Percentiles rank a stretch among this genome's conserved stretches.
Evolutionary conservation across 2,888 invertebrate species (phyloP).

Genomic region (Acleris cristana): DNA sequence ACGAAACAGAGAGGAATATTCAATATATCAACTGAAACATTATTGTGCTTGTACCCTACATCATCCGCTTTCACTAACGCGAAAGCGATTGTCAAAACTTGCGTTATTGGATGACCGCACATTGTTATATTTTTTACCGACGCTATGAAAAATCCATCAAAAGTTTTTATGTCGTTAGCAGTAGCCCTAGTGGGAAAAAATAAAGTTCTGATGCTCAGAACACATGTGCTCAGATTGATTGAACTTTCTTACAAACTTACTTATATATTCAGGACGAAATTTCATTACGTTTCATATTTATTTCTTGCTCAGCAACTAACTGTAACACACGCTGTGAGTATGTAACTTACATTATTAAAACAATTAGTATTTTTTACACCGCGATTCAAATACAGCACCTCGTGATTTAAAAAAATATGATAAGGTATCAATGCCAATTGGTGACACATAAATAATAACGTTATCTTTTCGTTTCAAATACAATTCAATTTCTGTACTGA

Average conservation of each 20-base stretch:
- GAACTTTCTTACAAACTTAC: constrained; percentile 46
- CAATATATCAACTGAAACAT: constrained; percentile 1
- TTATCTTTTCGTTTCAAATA: constrained; percentile 49
- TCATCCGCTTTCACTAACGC: constrained; percentile 37
- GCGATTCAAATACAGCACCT: no score
- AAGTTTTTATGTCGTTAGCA: constrained; percentile 76
- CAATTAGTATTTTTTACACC: no score
- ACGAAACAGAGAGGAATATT: neutral
- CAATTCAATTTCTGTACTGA: constrained; percentile 69
- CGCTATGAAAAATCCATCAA: constrained; percentile 73
- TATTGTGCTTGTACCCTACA: constrained; percentile 9
- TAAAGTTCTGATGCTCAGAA: constrained; percentile 46
- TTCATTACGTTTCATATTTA: constrained; percentile 31
- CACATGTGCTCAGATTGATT: constrained; percentile 42
- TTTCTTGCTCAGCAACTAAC: constrained; percentile 14
- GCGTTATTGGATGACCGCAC: constrained; percentile 62
- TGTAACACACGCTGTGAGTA: neutral
- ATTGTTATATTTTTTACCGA: constrained; percentile 63
- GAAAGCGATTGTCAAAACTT: constrained; percentile 53
- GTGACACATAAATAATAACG: neutral
- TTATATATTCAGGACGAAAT: constrained; percentile 40
- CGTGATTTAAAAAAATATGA: neutral
- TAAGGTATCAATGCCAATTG: neutral
- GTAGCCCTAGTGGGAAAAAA: constrained; percentile 56
- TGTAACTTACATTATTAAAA: no score